Base-by-base conservation (phyloP, 2,888 invertebrate genomes). In the Abrostola tripartita region DNA sequence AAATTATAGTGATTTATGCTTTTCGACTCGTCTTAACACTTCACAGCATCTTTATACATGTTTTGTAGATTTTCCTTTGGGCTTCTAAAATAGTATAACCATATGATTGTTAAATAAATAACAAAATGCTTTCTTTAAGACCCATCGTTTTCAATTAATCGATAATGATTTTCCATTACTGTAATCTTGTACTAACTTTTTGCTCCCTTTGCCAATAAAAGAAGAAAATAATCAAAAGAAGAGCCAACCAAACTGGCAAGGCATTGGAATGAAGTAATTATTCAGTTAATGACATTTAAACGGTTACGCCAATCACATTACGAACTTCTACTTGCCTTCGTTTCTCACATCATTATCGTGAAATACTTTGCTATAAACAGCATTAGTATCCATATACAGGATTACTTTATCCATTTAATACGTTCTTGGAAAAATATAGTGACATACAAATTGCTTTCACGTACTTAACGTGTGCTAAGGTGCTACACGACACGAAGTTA, bases 381-480 rank as follows among this genome's bases (percentile, higher is more conserved):
- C 59, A 70, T 60, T 71, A 52, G 58, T 38, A 55, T 62, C 74
- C 69, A 61, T 77, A 67, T 65, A 74, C n/a, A 73, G 67, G 47
- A 59, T 65, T 68, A 72, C 65, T 65, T 78, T 73, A 77, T 72
- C 77, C 74, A 69, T 70, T 66, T 65, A 62, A 66, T 68, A 64
- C 60, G 65, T 71, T 82, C 79, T 76, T 72, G 68, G 74, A 79
- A 81, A 84, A 61, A 62, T 79, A 52, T 64, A 56, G 71, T 79
- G 61, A 70, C 81, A 80, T 82, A 85, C 76, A 83, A 87, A 89
- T 87, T 87, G 81, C 82, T 85, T 83, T 87, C 86, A 87, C 85
- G 87, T 78, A 76, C 74, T 49, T 24, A 60, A 37, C 37, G 35
- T 67, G 59, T 52, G 56, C 74, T 73, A 80, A 73, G 77, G 72